Evolutionary conservation across 2,888 invertebrate species (phyloP).

Genomic region (Elgonia sp.): DNA sequence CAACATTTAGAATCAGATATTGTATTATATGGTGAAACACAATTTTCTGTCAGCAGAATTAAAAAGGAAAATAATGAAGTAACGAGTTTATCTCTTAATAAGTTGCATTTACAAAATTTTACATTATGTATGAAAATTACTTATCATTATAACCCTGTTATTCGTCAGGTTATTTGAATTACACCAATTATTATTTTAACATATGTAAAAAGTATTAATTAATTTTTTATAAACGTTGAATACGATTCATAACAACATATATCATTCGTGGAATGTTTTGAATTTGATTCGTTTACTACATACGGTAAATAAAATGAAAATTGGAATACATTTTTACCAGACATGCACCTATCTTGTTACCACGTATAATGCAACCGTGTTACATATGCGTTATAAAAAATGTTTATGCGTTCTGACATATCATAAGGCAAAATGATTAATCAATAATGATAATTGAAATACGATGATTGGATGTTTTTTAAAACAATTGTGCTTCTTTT

Average conservation of each 20-base stretch:
- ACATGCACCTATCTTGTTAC: conserved; percentile 32
- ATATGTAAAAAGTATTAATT: conserved; percentile 26
- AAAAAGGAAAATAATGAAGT: neutral
- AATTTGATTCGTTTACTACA: conserved; percentile 30
- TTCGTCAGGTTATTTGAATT: neutral
- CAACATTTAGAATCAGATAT: no score
- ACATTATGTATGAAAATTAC: neutral
- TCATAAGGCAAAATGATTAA: conserved; percentile 1
- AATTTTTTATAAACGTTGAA: conserved; percentile 25
- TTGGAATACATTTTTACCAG: conserved; percentile 17
- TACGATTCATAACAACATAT: conserved; percentile 26
- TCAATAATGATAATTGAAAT: neutral
- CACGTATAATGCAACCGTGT: neutral
- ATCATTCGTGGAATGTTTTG: conserved; percentile 13
- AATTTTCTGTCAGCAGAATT: no score
- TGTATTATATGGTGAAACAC: no score
- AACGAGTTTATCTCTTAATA: neutral
- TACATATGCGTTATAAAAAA: neutral
- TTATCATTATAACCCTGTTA: neutral
- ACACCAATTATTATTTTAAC: conserved; percentile 3
- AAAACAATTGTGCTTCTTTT: no score
- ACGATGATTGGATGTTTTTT: no score
- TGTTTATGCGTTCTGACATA: neutral
- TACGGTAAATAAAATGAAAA: conserved; percentile 24
- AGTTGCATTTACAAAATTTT: neutral